Conservation (phyloP, 2,797 vertebrate species). For the Tapirus indicus region DNA sequence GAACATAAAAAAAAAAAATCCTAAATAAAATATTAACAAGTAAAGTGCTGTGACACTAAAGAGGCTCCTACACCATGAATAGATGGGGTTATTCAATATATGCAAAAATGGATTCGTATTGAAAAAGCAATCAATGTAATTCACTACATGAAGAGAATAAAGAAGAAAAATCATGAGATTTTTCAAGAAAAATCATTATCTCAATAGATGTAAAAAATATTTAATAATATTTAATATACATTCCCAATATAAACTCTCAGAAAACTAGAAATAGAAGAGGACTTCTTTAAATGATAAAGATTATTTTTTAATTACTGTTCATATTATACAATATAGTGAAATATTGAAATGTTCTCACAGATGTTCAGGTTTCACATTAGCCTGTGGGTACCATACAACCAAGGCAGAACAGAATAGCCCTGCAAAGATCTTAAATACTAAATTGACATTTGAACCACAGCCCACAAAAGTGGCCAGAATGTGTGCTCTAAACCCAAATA, state of each 20-base stretch:
- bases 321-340: not conserved
- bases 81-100: not conserved
- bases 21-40: slow-evolving; percentile 37
- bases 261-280: not conserved
- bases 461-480: not conserved
- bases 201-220: not conserved
- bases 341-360: not conserved
- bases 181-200: not conserved
- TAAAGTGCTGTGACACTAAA: not conserved
- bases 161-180: not conserved
- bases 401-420: not conserved
- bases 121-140: not conserved
- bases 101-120: not conserved
- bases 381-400: not conserved
- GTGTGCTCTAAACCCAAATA: not conserved
- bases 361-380: not conserved
- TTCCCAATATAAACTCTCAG: not conserved
- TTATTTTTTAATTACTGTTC: not conserved
- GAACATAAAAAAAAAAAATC: not conserved
- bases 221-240: not conserved
- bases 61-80: not conserved
- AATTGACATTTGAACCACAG: not conserved
- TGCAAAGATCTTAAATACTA: not conserved
- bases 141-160: not conserved
- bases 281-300: not conserved